Base-by-base conservation (phyloP, 2,888 invertebrate genomes). In the Temnothorax ravouxi region DNA sequence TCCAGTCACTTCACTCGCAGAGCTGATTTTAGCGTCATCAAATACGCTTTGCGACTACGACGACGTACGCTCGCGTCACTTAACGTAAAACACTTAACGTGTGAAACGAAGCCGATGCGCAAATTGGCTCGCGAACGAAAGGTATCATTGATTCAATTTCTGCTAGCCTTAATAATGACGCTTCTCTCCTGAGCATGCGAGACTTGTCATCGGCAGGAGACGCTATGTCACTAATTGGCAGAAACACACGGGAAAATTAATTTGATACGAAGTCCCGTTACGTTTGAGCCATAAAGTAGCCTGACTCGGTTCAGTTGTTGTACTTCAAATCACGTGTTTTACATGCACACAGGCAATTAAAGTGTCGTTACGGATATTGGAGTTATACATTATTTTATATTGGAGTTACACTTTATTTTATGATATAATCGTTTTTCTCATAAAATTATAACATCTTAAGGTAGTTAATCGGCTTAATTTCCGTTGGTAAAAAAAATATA, bases 71-170 rank as follows among this genome's bases (percentile, higher is more conserved):
- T 21, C 21, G 29, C 2, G 21, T 61, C 59, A 47, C 47, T 25
- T 50, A 61, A 61, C 25, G 50, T 25, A 18, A 44, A 18, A 44
- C 15, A 72, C 59, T 71, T 56, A 21, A 47, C 47, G 11, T 6
- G 81, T 9, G 62, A 75, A 81, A 64, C 61, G 50, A 75, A 81
- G 18, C 76, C 29, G 41, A 41, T 11, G 34, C 47, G 79, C 47
- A 79, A 71, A 79, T 79, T 79, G 79, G 59, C 66, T 77, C 56
- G 56, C 56, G 29, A 71, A 61, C 59, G 59, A 61, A 59, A 38
- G 72, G 72, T 34, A 77, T 66, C 71, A 44, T 38, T 59, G 79
- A 50, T 59, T 59, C 59, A 72, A 50, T 71, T 47, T 38, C 72
- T 59, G 59, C 47, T 59, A 59, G 13, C 34, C 18, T 34, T 59